These are phyloP conservation scores for Drosophila guanche DNA, from an alignment of 1,140 invertebrate species.

Conservation along the genomic window DNA sequence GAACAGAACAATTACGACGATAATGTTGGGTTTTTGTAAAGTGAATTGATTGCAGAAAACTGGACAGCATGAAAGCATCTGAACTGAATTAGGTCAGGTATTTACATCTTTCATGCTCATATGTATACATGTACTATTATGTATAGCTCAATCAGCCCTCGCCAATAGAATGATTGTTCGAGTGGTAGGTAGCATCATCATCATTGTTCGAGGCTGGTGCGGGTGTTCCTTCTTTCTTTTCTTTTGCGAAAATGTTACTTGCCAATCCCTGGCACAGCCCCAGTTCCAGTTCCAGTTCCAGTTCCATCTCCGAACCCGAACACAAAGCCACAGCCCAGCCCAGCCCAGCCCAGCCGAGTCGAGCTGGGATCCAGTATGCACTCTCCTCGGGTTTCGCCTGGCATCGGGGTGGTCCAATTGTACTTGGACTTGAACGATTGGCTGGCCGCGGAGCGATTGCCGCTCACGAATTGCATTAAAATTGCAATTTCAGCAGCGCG, in stretches of 20 bases:
- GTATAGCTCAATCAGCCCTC: conserved; percentile 9
- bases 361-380: conserved; percentile 16
- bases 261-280: conserved; percentile 25
- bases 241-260: conserved; percentile 25
- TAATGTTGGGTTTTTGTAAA: no score
- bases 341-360: conserved; percentile 27
- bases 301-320: conserved; percentile 15
- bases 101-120: no score
- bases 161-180: conserved; percentile 33
- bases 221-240: conserved; percentile 25
- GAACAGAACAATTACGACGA: no score
- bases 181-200: conserved; percentile 40
- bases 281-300: conserved; percentile 22
- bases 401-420: conserved; percentile 76
- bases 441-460: conserved; percentile 37
- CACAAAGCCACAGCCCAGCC: not conserved
- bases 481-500: conserved; percentile 82
- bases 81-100: no score
- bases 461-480: conserved; percentile 83
- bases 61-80: no score
- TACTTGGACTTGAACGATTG: conserved; percentile 80
- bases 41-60: no score
- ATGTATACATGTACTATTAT: no score
- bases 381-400: conserved; percentile 29
- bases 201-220: conserved; percentile 45